Conservation (phyloP, 2,797 vertebrate genomes). For the Melanogrammus aeglefinus region DNA sequence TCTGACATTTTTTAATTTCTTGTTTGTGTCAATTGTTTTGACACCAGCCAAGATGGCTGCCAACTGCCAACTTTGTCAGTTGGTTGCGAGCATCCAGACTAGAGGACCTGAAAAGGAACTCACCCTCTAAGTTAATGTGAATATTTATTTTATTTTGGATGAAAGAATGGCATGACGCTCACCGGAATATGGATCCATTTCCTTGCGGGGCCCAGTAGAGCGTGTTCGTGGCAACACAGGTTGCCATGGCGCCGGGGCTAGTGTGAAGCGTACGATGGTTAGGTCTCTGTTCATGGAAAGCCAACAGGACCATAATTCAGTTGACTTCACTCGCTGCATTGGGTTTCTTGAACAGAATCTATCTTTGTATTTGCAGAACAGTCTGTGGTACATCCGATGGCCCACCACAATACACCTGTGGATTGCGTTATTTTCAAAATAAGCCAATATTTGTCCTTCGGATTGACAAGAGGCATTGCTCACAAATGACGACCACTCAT, state of each 20-base stretch:
- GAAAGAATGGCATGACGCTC: slow-evolving; percentile 3
- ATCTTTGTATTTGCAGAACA: background rate
- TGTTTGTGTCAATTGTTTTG: no score
- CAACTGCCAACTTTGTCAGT: no score
- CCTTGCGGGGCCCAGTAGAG: slow-evolving; percentile 63
- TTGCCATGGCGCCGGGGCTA: slow-evolving; percentile 52
- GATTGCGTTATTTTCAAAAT: no score
- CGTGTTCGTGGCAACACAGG: slow-evolving; percentile 44
- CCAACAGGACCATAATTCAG: background rate
- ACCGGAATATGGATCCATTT: slow-evolving; percentile 56
- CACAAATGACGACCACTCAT: no score
- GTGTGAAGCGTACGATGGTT: slow-evolving; percentile 7
- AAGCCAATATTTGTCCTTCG: no score
- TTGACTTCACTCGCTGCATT: slow-evolving; percentile 2
- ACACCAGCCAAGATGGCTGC: no score
- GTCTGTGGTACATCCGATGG: background rate
- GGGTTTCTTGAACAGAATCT: background rate
- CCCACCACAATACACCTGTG: background rate
- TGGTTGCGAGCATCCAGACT: no score
- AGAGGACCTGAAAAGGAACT: background rate
- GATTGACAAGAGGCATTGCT: no score
- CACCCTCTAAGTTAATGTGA: no score
- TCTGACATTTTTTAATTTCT: no score
- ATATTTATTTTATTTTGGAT: background rate
- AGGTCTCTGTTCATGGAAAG: slow-evolving; percentile 33